phyloP scores from a whole-genome alignment of 64 coral and sea anemone genomes.

The Pachyseris speciosa region DNA sequence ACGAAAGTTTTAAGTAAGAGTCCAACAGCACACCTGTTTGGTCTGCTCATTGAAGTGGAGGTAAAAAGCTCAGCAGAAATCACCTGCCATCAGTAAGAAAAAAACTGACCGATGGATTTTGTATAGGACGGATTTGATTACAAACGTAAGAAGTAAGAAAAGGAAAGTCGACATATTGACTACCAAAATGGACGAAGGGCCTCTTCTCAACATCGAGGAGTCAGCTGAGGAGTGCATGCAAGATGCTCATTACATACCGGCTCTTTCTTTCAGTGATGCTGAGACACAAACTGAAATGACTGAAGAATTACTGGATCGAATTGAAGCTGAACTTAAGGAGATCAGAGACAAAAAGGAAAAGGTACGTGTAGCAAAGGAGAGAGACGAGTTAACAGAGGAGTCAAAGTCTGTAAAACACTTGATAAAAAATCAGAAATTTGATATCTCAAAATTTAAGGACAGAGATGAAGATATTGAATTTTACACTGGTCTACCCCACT shows the following conservation, averaged over 20 bases:
- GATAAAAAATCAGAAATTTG: constrained; percentile 16
- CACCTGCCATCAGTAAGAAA: neutral
- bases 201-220: neutral
- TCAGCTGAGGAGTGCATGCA: neutral
- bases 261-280: neutral
- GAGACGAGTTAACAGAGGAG: neutral
- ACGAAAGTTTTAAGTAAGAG: too few species aligned
- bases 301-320: neutral
- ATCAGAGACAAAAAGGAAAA: neutral
- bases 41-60: too few species aligned
- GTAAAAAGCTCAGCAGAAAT: too few species aligned
- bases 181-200: neutral
- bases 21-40: too few species aligned
- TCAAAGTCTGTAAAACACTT: neutral
- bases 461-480: constrained; percentile 41
- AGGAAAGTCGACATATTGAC: neutral
- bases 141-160: neutral
- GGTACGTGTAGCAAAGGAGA: neutral
- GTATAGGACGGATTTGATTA: neutral
- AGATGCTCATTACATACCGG: neutral
- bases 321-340: neutral
- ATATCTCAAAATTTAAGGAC: constrained; percentile 42
- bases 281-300: neutral
- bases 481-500: constrained; percentile 41
- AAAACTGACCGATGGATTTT: neutral